phyloP scores from a whole-genome alignment of 2,797 vertebrate species.

The Argya squamiceps region DNA sequence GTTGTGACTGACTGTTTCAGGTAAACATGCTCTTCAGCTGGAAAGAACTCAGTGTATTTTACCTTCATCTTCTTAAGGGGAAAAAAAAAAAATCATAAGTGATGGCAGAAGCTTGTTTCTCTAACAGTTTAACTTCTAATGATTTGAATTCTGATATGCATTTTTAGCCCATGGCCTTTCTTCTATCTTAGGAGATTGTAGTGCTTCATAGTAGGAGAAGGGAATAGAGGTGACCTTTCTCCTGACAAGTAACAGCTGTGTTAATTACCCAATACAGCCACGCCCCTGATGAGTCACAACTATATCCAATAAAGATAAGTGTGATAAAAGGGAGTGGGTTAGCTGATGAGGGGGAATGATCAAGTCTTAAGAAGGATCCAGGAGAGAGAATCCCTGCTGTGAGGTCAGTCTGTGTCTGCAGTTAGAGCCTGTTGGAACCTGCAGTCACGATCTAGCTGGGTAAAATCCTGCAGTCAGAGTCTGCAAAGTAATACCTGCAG shows the following conservation, averaged over 20 bases:
- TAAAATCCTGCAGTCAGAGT: neutral
- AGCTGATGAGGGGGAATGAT: neutral
- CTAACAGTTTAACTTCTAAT: neutral
- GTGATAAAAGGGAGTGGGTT: neutral
- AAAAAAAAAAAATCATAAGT: no score
- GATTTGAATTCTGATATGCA: neutral
- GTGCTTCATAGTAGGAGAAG: neutral
- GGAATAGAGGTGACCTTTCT: neutral
- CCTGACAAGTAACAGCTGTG: neutral
- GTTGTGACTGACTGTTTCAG: slow-evolving; percentile 74
- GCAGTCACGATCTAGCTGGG: neutral
- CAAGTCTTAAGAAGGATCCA: no score
- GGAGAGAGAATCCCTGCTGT: neutral
- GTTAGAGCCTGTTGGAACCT: neutral
- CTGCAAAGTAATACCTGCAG: neutral
- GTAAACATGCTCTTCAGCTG: slow-evolving; percentile 20
- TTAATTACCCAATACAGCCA: neutral
- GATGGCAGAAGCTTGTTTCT: neutral
- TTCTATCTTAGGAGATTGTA: neutral
- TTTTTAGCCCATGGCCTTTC: neutral
- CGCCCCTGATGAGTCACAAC: neutral
- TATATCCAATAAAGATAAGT: neutral
- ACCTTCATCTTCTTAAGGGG: neutral
- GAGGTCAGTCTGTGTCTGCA: neutral
- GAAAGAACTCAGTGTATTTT: neutral